phyloP scores from a whole-genome alignment of 2,888 invertebrate species.

The Drosophila setosimentum region DNA sequence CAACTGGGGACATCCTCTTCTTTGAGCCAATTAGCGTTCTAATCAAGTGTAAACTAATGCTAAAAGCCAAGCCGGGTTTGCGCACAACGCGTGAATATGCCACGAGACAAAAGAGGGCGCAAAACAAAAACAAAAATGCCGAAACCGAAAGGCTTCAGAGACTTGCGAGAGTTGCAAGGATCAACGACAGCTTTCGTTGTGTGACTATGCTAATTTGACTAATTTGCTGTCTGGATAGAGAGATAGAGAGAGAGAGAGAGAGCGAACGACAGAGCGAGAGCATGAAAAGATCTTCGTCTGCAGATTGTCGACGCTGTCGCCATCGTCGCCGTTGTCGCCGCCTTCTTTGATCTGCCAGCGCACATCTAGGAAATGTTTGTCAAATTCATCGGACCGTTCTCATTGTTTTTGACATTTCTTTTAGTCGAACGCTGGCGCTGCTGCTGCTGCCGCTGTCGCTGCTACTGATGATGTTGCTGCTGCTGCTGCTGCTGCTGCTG shows the following conservation, averaged over 20 bases:
- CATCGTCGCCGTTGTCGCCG: conserved; percentile 53
- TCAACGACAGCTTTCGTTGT: conserved; percentile 53
- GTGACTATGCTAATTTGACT: conserved; percentile 71
- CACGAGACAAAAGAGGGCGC: conserved; percentile 75
- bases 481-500: conserved; percentile 14
- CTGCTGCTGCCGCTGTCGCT: conserved; percentile 14
- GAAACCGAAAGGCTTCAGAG: conserved; percentile 12
- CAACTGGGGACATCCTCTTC: conserved; percentile 26
- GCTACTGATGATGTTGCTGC: conserved; percentile 17
- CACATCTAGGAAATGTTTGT: conserved; percentile 86
- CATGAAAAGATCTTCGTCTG: conserved; percentile 32
- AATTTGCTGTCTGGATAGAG: conserved; percentile 53
- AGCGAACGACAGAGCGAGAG: conserved; percentile 5
- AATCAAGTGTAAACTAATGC: conserved; percentile 81
- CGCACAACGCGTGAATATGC: conserved; percentile 82
- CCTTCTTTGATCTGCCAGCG: conserved; percentile 85
- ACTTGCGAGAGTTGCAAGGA: conserved; percentile 28
- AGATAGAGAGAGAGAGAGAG: neutral
- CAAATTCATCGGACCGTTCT: conserved; percentile 85
- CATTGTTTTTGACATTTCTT: conserved; percentile 85
- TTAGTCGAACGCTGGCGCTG: conserved; percentile 53
- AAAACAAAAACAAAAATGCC: neutral
- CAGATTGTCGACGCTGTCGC: conserved; percentile 66
- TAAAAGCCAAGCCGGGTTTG: conserved; percentile 75
- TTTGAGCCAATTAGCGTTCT: conserved; percentile 76